Conservation (phyloP, 2,888 invertebrate species). For the Isotomurus palustris region DNA sequence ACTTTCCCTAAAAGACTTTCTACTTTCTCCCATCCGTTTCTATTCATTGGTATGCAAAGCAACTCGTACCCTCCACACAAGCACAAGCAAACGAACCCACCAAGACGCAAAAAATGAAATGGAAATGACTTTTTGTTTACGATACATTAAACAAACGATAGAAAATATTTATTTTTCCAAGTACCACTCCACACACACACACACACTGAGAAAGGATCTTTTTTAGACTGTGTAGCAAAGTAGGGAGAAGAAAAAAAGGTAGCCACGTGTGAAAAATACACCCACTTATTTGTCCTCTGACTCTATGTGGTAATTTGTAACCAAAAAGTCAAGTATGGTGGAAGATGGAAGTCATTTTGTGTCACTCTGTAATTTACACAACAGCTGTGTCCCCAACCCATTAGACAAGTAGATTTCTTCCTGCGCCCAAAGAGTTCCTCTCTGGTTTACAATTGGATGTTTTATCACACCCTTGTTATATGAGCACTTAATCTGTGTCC, state of each 20-base stretch:
- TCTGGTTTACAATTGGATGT: neutral
- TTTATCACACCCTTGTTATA: constrained; percentile 10
- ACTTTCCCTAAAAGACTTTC: too few relatives aligned
- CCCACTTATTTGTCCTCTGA: constrained; percentile 11
- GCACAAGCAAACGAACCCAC: too few relatives aligned
- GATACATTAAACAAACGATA: constrained; percentile 21
- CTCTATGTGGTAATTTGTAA: constrained; percentile 3
- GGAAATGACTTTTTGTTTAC: constrained; percentile 22
- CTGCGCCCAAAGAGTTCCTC: too few relatives aligned
- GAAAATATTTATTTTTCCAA: constrained; percentile 2
- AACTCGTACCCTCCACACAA: too few relatives aligned
- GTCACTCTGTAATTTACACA: too few relatives aligned
- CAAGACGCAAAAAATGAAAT: constrained; percentile 8
- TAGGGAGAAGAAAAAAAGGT: neutral
- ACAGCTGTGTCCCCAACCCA: too few relatives aligned
- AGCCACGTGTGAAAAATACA: constrained; percentile 6
- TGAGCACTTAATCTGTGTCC: constrained; percentile 13
- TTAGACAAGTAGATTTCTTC: too few relatives aligned
- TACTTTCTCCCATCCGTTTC: too few relatives aligned
- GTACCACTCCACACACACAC: neutral
- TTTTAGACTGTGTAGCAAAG: neutral
- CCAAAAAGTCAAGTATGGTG: too few relatives aligned
- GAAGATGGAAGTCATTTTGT: too few relatives aligned
- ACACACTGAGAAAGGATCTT: neutral
- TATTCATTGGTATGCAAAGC: constrained; percentile 7